These are phyloP conservation scores for Tachysurus fulvidraco DNA, from an alignment of 2,113 vertebrate species.

Conservation along the genomic window DNA sequence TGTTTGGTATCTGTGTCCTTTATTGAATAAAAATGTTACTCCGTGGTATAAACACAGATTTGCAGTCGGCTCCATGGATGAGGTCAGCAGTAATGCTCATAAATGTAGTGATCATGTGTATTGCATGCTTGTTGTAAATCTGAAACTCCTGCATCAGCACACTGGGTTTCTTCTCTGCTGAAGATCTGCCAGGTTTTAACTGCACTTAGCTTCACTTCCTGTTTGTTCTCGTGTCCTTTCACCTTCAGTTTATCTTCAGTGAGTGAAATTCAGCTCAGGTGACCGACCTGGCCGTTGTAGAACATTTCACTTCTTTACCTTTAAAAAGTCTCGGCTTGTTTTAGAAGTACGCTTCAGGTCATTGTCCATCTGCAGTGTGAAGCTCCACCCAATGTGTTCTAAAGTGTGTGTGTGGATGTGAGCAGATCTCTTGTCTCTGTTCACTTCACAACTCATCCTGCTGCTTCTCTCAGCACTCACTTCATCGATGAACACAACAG, in stretches of 20 bases:
- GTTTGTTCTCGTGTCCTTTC: background rate
- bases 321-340: background rate
- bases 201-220: background rate
- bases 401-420: too few species aligned
- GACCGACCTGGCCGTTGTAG: background rate
- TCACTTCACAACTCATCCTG: background rate
- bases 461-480: background rate
- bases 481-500: too few species aligned
- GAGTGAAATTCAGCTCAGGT: background rate
- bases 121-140: background rate
- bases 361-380: background rate
- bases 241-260: background rate
- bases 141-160: background rate
- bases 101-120: background rate
- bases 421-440: background rate
- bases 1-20: background rate
- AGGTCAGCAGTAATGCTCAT: background rate
- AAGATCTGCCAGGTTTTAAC: background rate
- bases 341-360: background rate
- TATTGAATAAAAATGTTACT: background rate
- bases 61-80: background rate
- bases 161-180: background rate
- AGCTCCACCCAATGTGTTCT: background rate
- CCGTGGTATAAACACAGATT: background rate
- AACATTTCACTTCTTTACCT: background rate